Evolutionary conservation across 2,113 vertebrate species (phyloP), one percentile per base, ranked within the genome.

Genomic region (Chloroceryle aenea): DNA sequence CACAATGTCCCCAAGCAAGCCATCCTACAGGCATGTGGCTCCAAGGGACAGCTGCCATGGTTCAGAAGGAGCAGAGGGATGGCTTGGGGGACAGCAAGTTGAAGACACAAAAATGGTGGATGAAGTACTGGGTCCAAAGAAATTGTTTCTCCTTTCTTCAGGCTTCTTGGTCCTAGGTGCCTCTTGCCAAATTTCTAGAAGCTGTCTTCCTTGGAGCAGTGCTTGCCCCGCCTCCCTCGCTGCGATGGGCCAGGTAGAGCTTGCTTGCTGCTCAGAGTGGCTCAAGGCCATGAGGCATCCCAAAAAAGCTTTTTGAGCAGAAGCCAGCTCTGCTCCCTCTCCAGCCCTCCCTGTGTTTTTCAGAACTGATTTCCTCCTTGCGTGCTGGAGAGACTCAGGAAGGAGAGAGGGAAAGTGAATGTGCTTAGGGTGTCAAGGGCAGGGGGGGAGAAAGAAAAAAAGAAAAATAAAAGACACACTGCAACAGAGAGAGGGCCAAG

Each of bases 401-500:
- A 83, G 80, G 71, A 92, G 42, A 58, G 91, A 89, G 73, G 53
- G 81, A 87, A 94, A 94, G 69, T 80, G 77, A 76, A 71, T 88
- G 77, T 45, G 64, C 93, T 84, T 69, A 76, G 89, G 90, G 79
- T 89, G 68, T 95, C 4, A 56, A 42, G 36, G 52, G 63, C n/a
- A n/a, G 43, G 38, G 30, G 34, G 25, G n/a, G 52, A n/a, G n/a
- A 43, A 61, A 72, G 85, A 77, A 89, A 53, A 85, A 78, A 88
- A 59, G 90, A 94, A 93, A 94, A 94, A 93, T 50, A 91, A 95
- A 95, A 94, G 84, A 78, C 58, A 55, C 73, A 45, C 87, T 95
- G 87, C 95, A 97, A 97, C 74, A 95, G 89, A 64, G 67, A 67
- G 71, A 95, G 45, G 61, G 96, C 97, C 97, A 97, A 98, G 95